Conservation (phyloP, 2,113 vertebrate genomes). For the Mola mola region DNA sequence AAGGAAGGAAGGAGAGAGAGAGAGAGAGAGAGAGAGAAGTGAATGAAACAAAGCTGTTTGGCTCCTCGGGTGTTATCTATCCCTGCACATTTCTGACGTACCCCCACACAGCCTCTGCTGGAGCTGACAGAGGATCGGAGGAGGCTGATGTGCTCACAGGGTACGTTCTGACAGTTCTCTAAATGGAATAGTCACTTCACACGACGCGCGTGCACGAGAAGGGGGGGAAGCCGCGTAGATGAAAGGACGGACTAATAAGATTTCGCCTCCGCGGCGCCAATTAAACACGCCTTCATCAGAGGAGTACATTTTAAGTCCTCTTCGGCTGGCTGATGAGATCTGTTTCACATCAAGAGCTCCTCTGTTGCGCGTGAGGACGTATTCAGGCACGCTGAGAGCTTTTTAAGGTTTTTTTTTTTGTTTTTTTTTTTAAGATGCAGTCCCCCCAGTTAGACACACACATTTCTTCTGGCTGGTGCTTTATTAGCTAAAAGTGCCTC, state of each 20-base stretch:
- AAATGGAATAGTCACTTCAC: constrained; percentile 78
- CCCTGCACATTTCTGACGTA: constrained; percentile 57
- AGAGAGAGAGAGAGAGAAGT: constrained; percentile 71
- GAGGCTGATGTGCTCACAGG: constrained; percentile 77
- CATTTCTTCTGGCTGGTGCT: constrained; percentile 1
- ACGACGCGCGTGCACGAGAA: constrained; percentile 59
- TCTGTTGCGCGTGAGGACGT: constrained; percentile 9
- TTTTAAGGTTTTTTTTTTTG: too few species aligned
- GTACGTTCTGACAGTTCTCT: constrained; percentile 80
- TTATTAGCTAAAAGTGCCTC: constrained; percentile 43
- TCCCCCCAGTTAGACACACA: neutral
- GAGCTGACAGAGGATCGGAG: constrained; percentile 78
- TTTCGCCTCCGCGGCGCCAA: constrained; percentile 67
- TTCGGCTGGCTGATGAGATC: constrained; percentile 58
- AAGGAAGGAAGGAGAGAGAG: constrained; percentile 31
- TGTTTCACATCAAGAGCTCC: constrained; percentile 43
- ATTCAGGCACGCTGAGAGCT: constrained; percentile 1
- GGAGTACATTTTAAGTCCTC: constrained; percentile 50
- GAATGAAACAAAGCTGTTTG: constrained; percentile 82
- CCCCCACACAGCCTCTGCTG: constrained; percentile 75
- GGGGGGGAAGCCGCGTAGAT: constrained; percentile 53
- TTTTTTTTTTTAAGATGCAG: too few species aligned
- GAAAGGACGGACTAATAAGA: constrained; percentile 69
- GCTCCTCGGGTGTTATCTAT: constrained; percentile 75
- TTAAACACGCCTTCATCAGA: constrained; percentile 62